These are phyloP conservation scores for Anolis carolinensis DNA, from an alignment of 2,113 vertebrate genomes.

Conservation along the genomic window DNA sequence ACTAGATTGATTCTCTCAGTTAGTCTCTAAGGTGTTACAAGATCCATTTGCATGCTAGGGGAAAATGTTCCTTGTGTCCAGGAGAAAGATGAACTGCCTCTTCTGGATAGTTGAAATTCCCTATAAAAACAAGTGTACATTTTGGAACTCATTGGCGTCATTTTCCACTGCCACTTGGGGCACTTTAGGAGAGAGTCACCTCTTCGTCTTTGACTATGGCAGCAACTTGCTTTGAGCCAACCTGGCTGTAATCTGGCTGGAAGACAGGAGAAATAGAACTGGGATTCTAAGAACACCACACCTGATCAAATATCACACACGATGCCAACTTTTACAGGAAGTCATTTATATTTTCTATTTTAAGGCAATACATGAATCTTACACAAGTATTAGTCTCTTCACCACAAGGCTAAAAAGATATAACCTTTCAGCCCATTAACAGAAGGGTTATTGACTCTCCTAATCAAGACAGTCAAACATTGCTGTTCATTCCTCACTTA, in stretches of 20 bases:
- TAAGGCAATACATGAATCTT: slow-evolving; percentile 15
- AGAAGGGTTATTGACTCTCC: slow-evolving; percentile 36
- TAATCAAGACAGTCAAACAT: slow-evolving; percentile 31
- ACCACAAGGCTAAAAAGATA: background rate
- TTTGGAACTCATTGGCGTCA: too few relatives aligned
- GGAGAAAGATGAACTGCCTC: too few relatives aligned
- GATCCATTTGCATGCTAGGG: too few relatives aligned
- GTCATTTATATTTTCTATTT: slow-evolving; percentile 29
- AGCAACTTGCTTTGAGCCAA: too few relatives aligned
- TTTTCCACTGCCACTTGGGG: too few relatives aligned
- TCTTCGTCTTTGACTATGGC: too few relatives aligned
- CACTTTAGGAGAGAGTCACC: too few relatives aligned
- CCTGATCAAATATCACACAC: background rate
- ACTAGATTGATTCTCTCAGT: background rate
- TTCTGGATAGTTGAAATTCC: too few relatives aligned
- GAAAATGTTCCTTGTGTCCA: background rate
- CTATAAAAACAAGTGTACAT: too few relatives aligned
- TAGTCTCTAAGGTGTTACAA: too few relatives aligned
- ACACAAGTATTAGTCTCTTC: background rate
- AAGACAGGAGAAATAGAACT: background rate
- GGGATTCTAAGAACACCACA: background rate
- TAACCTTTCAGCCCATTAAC: background rate
- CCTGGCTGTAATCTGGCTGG: too few relatives aligned
- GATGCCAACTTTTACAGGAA: slow-evolving; percentile 26
- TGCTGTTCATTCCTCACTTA: slow-evolving; percentile 33